Conservation (phyloP, 2,888 invertebrate species). For the Rhagonycha lutea region DNA sequence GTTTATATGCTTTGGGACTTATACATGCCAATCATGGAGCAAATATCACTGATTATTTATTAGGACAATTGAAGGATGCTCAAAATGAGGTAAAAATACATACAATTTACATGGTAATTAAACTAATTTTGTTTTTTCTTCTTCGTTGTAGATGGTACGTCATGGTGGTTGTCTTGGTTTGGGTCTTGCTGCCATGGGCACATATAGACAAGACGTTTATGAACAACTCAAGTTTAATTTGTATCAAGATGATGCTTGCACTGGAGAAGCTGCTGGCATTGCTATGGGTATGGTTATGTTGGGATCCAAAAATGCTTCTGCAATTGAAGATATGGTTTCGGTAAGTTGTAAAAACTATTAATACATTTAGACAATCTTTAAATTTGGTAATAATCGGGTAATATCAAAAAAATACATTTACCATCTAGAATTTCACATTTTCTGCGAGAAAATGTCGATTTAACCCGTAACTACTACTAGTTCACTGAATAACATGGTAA, state of each 20-base stretch:
- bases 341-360: slow-evolving; percentile 56
- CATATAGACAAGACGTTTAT: slow-evolving; percentile 92
- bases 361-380: background rate
- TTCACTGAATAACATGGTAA: too few species aligned
- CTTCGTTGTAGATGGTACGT: slow-evolving; percentile 74
- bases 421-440: background rate
- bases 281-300: slow-evolving; percentile 99
- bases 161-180: slow-evolving; percentile 98
- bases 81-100: slow-evolving; percentile 72
- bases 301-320: slow-evolving; percentile 87
- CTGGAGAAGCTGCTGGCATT: slow-evolving; percentile 98
- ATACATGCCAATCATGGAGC: slow-evolving; percentile 99
- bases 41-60: slow-evolving; percentile 92
- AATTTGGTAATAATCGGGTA: background rate
- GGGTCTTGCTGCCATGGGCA: slow-evolving; percentile 98
- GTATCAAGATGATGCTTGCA: slow-evolving; percentile 98
- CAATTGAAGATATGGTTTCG: slow-evolving; percentile 93
- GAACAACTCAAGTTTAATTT: slow-evolving; percentile 96
- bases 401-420: background rate
- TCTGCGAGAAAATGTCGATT: too few species aligned
- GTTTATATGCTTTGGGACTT: slow-evolving; percentile 92
- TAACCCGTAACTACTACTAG: too few species aligned
- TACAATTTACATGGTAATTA: background rate
- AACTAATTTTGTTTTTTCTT: background rate
- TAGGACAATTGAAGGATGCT: slow-evolving; percentile 93